Evolutionary conservation across 2,888 invertebrate genomes (phyloP).

Genomic region (Autographa gamma): DNA sequence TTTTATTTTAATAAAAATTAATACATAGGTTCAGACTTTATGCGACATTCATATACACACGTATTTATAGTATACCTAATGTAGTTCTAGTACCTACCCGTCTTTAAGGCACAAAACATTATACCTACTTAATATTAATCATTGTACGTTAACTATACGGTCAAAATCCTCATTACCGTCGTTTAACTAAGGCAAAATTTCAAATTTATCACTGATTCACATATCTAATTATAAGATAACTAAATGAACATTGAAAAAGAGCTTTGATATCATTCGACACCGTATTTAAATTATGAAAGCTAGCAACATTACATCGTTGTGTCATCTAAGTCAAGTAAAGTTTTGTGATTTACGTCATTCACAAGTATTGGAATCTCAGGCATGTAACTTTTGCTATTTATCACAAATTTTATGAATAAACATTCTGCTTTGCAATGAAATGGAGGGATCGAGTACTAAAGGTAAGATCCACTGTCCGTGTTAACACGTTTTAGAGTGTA

Average conservation of each 20-base stretch:
- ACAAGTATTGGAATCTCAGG: conserved; percentile 55
- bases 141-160: neutral
- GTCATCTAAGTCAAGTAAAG: conserved; percentile 46
- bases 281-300: conserved; percentile 10
- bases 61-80: too few relatives aligned
- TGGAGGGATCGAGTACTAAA: conserved; percentile 79
- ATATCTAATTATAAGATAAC: too few relatives aligned
- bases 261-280: too few relatives aligned
- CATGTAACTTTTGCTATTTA: conserved; percentile 60
- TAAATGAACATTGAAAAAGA: neutral
- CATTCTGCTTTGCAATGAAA: conserved; percentile 77
- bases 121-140: too few relatives aligned
- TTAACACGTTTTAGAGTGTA: conserved; percentile 7
- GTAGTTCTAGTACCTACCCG: too few relatives aligned
- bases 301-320: conserved; percentile 45
- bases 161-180: too few relatives aligned
- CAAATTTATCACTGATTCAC: too few relatives aligned
- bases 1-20: too few relatives aligned
- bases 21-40: too few relatives aligned
- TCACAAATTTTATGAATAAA: conserved; percentile 59
- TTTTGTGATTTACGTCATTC: conserved; percentile 58
- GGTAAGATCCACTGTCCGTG: conserved; percentile 65
- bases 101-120: too few relatives aligned
- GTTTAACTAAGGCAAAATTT: too few relatives aligned
- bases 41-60: too few relatives aligned